phyloP scores from a whole-genome alignment of 2,113 vertebrate species.

The Rousettus leschenaultii region DNA sequence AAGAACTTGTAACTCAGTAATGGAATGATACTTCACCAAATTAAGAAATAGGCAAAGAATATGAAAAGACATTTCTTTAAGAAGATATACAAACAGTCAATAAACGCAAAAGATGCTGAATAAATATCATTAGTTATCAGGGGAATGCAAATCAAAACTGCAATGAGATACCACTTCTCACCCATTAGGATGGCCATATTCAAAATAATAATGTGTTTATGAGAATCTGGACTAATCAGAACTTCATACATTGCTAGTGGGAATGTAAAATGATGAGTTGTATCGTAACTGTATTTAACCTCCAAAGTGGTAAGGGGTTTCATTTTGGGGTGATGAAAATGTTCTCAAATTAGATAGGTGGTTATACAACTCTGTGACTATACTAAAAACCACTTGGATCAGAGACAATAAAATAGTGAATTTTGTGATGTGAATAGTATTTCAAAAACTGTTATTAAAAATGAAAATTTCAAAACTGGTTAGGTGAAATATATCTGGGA shows the following conservation, averaged over 20 bases:
- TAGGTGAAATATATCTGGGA: neutral
- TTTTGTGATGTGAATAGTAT: neutral
- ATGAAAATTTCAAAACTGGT: neutral
- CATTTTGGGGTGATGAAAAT: neutral
- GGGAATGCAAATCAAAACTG: conserved; percentile 7
- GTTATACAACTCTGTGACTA: neutral
- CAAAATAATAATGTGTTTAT: neutral
- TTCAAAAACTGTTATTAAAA: neutral
- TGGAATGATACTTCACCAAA: neutral
- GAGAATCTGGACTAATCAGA: neutral
- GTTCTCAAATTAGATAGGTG: conserved; percentile 7
- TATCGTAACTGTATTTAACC: neutral
- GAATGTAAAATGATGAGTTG: neutral
- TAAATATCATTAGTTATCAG: neutral
- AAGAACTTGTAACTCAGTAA: neutral
- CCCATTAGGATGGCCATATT: neutral
- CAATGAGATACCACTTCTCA: neutral
- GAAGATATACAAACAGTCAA: neutral
- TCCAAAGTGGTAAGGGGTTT: neutral
- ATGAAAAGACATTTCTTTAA: neutral
- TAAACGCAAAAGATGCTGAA: neutral
- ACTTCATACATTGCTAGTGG: neutral
- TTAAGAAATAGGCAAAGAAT: neutral
- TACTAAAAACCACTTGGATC: neutral
- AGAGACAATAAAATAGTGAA: neutral